phyloP scores from a whole-genome alignment of 2,888 invertebrate species.

The Melanargia galathea region DNA sequence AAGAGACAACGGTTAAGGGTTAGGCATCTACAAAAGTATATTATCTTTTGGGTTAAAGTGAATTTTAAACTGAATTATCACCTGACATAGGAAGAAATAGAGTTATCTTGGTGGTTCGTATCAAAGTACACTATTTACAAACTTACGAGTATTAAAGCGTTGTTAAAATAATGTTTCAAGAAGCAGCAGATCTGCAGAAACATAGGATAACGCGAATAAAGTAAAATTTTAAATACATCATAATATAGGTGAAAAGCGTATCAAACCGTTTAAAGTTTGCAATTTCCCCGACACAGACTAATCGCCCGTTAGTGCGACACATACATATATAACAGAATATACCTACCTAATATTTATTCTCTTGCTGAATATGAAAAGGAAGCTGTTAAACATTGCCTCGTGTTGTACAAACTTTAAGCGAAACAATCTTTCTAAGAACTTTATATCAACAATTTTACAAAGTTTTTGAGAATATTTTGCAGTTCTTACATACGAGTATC shows the following conservation, averaged over 20 bases:
- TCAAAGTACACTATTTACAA: too few relatives aligned
- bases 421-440: background rate
- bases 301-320: conserved; percentile 22
- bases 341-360: conserved; percentile 21
- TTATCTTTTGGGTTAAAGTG: too few relatives aligned
- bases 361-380: conserved; percentile 23
- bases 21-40: too few relatives aligned
- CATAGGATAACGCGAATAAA: background rate
- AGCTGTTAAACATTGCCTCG: conserved; percentile 19
- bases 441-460: too few relatives aligned
- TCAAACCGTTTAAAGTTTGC: conserved; percentile 11
- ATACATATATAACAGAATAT: conserved; percentile 17
- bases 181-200: too few relatives aligned
- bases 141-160: too few relatives aligned
- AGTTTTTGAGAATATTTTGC: background rate
- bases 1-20: too few relatives aligned
- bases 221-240: background rate
- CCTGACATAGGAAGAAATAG: too few relatives aligned
- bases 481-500: background rate
- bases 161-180: too few relatives aligned
- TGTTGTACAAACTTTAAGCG: background rate
- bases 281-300: conserved; percentile 18
- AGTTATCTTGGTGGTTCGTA: too few relatives aligned
- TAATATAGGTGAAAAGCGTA: conserved; percentile 8
- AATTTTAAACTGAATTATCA: too few relatives aligned